Percentiles rank a stretch among this genome's conserved stretches.
These are phyloP conservation scores for Nomada hirtipes DNA, from an alignment of 2,888 invertebrate species.

Conservation along the genomic window DNA sequence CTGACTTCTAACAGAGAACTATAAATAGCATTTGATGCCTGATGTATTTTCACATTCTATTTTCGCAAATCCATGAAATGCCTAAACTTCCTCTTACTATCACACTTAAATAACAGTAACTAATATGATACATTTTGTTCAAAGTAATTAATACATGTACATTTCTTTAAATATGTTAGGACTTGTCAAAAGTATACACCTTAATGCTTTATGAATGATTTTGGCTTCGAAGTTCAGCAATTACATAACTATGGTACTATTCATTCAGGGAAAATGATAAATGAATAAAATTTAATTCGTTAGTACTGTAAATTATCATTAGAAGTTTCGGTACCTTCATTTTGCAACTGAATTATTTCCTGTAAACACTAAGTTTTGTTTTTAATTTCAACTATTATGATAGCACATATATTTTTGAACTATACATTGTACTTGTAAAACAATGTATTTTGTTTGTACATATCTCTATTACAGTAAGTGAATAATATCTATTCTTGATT, in stretches of 20 bases:
- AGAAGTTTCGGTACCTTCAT: no score
- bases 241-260: constrained; percentile 50
- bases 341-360: not conserved
- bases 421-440: not conserved
- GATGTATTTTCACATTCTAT: constrained; percentile 81
- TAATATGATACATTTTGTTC: constrained; percentile 35
- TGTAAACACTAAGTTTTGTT: not conserved
- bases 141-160: constrained; percentile 35
- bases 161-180: not conserved
- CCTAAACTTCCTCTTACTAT: constrained; percentile 67
- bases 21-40: constrained; percentile 82
- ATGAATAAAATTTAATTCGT: constrained; percentile 9
- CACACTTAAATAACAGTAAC: constrained; percentile 64
- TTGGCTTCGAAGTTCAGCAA: constrained; percentile 6
- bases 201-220: constrained; percentile 22
- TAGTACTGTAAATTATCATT: not conserved
- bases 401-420: not conserved
- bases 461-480: not conserved
- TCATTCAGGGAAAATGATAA: constrained; percentile 18
- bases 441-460: constrained; percentile 8
- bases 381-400: not conserved
- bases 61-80: constrained; percentile 78
- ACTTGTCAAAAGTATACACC: not conserved
- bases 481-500: not conserved
- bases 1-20: constrained; percentile 81